Evolutionary conservation across 35 echinoderm and acorn worm genomes (phyloP).

Genomic region (Eucidaris tribuloides): DNA sequence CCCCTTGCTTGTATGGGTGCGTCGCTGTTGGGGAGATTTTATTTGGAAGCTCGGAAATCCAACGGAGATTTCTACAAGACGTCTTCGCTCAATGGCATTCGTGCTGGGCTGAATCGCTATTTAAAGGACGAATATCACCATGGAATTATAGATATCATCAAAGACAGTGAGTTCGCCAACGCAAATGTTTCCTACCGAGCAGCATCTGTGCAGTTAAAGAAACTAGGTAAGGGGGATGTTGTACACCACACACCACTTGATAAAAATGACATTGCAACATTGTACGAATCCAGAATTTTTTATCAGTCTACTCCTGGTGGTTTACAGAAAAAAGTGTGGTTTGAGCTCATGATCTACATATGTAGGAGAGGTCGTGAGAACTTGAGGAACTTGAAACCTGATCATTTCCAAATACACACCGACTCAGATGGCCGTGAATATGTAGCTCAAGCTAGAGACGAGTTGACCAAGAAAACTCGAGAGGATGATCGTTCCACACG

Average conservation of each 20-base stretch:
- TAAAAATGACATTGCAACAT: conserved; percentile 10
- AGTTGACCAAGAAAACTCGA: conserved; percentile 28
- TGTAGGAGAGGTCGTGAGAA: conserved; percentile 36
- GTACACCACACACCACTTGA: conserved; percentile 6
- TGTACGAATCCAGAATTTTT: conserved; percentile 27
- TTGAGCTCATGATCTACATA: conserved; percentile 43
- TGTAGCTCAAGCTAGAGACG: conserved; percentile 15
- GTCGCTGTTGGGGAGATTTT: too few relatives aligned
- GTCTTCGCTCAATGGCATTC: too few relatives aligned
- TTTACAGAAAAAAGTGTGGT: conserved; percentile 34
- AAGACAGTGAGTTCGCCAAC: conserved; percentile 1
- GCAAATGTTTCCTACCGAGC: conserved; percentile 1
- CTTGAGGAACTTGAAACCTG: neutral
- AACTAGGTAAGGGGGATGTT: conserved; percentile 1
- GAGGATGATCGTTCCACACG: neutral
- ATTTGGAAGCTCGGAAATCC: too few relatives aligned
- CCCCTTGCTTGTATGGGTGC: too few relatives aligned
- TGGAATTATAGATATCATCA: too few relatives aligned
- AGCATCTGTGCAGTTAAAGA: conserved; percentile 21
- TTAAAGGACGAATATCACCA: neutral
- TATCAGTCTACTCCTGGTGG: neutral
- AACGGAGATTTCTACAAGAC: too few relatives aligned
- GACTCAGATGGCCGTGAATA: conserved; percentile 1
- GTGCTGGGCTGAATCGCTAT: neutral
- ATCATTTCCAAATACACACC: conserved; percentile 23